Conservation (phyloP, 1,140 invertebrate genomes). For the Megalopta genalis region DNA sequence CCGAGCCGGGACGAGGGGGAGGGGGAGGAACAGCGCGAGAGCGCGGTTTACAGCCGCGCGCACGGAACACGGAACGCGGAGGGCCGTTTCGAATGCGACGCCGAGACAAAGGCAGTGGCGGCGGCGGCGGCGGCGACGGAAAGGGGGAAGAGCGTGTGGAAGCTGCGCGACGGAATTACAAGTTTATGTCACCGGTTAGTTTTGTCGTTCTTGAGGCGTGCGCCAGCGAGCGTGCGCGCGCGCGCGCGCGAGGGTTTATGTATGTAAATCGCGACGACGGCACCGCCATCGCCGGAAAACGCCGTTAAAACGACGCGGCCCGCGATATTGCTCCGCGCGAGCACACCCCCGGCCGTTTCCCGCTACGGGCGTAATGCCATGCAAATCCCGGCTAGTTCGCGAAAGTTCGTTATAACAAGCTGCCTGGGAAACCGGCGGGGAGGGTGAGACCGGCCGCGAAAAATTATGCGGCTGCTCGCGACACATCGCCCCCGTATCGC, state of each 20-base stretch:
- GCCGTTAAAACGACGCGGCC: constrained; percentile 55
- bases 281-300: constrained; percentile 44
- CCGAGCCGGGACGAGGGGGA: no score
- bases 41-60: constrained; percentile 30
- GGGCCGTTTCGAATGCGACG: constrained; percentile 20
- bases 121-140: no score
- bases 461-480: constrained; percentile 46
- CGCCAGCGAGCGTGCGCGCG: not conserved
- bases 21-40: not conserved
- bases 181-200: constrained; percentile 60
- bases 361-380: constrained; percentile 66
- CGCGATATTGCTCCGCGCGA: constrained; percentile 54
- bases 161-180: constrained; percentile 58
- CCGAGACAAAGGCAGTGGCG: constrained; percentile 38
- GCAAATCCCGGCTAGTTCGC: constrained; percentile 69
- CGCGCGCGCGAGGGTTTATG: constrained; percentile 47
- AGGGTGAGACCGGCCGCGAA: constrained; percentile 13
- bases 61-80: no score
- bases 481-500: not conserved
- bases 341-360: not conserved
- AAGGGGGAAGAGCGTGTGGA: constrained; percentile 1
- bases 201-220: constrained; percentile 57
- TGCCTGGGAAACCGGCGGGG: constrained; percentile 14
- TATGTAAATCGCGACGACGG: constrained; percentile 65
- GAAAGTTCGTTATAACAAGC: constrained; percentile 68